phyloP scores from a whole-genome alignment of 2,113 vertebrate genomes.

The Psephotus haematonotus region DNA sequence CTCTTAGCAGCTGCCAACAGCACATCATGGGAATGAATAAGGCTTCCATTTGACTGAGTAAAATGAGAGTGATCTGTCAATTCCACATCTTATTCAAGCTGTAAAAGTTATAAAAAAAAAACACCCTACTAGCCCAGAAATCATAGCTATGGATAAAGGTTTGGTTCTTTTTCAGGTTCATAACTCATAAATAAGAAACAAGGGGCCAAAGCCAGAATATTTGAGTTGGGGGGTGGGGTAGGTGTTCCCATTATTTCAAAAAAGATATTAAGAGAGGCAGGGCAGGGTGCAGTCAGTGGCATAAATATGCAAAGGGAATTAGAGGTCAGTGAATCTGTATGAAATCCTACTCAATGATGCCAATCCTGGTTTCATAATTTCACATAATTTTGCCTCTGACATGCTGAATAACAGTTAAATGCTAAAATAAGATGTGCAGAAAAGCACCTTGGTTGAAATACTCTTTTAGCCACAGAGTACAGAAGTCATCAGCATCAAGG shows the following conservation, averaged over 20 bases:
- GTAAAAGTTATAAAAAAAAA: background rate
- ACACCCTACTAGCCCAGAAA: background rate
- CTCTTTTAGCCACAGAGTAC: background rate
- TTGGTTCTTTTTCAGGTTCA: background rate
- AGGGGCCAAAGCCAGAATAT: background rate
- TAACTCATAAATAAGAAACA: background rate
- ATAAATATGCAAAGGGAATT: background rate
- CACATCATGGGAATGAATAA: background rate
- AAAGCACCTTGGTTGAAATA: background rate
- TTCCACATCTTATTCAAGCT: background rate
- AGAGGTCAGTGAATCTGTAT: background rate
- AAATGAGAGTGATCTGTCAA: background rate
- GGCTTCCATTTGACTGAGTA: background rate
- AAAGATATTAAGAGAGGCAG: background rate
- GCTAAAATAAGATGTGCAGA: background rate
- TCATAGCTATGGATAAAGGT: background rate
- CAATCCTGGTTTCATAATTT: background rate
- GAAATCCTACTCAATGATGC: background rate
- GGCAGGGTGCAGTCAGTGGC: background rate
- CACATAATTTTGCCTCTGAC: background rate
- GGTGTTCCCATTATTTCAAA: background rate
- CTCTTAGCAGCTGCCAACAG: slow-evolving; percentile 32
- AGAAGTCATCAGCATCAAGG: background rate
- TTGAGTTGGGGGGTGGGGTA: accelerated
- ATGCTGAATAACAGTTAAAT: background rate